Conservation (phyloP, 2,888 invertebrate genomes). For the Disparrhopalites patrizii region DNA sequence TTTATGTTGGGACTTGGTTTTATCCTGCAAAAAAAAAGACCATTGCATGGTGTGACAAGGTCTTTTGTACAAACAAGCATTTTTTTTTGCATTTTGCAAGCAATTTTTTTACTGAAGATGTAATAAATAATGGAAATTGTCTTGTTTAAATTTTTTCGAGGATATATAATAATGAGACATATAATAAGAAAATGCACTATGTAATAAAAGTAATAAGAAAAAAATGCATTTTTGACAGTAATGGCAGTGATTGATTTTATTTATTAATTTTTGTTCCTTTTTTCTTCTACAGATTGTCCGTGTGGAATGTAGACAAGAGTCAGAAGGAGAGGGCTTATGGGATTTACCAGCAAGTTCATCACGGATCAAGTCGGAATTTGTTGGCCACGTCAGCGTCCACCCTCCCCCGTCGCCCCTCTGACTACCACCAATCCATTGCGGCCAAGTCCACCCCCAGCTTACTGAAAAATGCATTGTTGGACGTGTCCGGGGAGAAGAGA, state of each 20-base stretch:
- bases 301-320: constrained; percentile 31
- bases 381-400: constrained; percentile 31
- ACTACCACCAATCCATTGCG: constrained; percentile 31
- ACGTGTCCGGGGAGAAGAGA: constrained; percentile 13
- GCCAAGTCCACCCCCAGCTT: constrained; percentile 43
- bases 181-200: no score
- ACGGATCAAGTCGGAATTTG: constrained; percentile 15
- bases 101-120: no score
- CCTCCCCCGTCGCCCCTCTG: constrained; percentile 33
- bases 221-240: not conserved
- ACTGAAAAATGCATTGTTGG: constrained; percentile 29
- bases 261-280: not conserved
- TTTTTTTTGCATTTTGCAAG: no score
- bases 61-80: no score
- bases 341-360: constrained; percentile 19
- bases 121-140: no score
- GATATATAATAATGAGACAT: no score
- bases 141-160: no score
- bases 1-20: no score
- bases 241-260: not conserved
- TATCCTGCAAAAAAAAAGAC: no score
- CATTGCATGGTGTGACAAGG: no score
- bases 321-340: constrained; percentile 21
- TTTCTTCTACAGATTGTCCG: constrained; percentile 27
- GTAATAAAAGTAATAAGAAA: no score